Base-by-base conservation (phyloP, 2,888 invertebrate genomes). In the Punctoribates punctum region DNA sequence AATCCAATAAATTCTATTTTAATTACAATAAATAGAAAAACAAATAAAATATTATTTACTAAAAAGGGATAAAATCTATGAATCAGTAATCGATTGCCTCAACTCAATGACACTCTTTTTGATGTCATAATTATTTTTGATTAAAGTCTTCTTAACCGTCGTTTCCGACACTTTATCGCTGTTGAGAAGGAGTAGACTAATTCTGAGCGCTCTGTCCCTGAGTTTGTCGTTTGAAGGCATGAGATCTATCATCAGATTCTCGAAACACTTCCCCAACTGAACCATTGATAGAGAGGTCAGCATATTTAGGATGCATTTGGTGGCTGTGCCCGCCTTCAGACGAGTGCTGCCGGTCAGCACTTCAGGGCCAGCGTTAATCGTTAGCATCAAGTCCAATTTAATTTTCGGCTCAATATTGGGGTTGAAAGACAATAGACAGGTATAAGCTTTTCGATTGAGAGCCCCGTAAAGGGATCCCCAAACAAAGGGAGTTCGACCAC, bases 291-390 rank as follows among this genome's bases (percentile, higher is more conserved):
- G 34, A 20, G 80, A 79, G 13, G 79, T 77, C 29, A 80, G 73
- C 25, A 79, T 79, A 75, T 80, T 80, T 70, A 82, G 78, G 2
- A 82, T 74, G 13, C 82, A 81, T 77, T 83, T 84, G 5, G 84
- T 84, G 4, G 84, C 82, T 2, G 83, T 82, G 5, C 84, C 85
- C 62, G 83, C 81, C 79, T 85, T 85, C 83, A 85, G 83, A 48
- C 85, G 79, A 75, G 83, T 83, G 4, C 84, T 84, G 2, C 84
- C 85, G 13, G 84, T 82, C 29, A 85, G 82, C 4, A 84, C 82
- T 74, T 84, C 84, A 1, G 84, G 84, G 8, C 80, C 79, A 1
- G 75, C 72, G 20, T 15, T 48, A 5, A 77, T 48, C 8, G 54
- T 75, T 42, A 79, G 73, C 34, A 79, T 42, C 29, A 60, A 25